Evolutionary conservation across 2,113 vertebrate species (phyloP).

Genomic region (Psophia crepitans): DNA sequence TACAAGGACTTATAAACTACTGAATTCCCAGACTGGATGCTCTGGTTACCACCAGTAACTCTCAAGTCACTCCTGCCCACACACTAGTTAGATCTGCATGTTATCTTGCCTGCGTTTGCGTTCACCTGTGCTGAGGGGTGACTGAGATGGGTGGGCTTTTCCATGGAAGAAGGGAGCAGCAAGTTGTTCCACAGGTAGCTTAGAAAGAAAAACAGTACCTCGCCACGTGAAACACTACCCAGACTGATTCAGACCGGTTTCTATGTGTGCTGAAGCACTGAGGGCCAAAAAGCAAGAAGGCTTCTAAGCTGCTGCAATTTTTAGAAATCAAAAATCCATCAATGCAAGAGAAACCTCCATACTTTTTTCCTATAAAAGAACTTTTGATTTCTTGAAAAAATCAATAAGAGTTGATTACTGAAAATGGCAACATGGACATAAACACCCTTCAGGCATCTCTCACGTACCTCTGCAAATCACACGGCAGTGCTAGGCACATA

Average conservation of each 20-base stretch:
- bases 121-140: not conserved
- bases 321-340: not conserved
- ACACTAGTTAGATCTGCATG: rapidly evolving
- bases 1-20: not conserved
- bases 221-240: not conserved
- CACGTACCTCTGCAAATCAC: conserved; percentile 1
- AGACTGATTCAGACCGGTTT: not conserved
- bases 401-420: conserved; percentile 31
- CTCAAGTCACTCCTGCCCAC: not conserved
- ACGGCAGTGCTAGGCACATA: not conserved
- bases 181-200: not conserved
- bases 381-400: conserved; percentile 18
- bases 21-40: not conserved
- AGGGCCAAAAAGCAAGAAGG: not conserved
- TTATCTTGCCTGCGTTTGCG: not conserved
- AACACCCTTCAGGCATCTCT: conserved; percentile 17
- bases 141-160: not conserved
- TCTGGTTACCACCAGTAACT: not conserved
- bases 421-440: conserved; percentile 5
- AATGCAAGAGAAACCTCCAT: not conserved
- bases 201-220: not conserved
- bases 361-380: not conserved
- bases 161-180: not conserved
- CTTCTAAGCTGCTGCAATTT: not conserved
- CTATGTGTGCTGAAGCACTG: not conserved